Evolutionary conservation across 2,797 vertebrate species (phyloP), one percentile per base, ranked within the genome.

Genomic region (Phalloptychus januarius): DNA sequence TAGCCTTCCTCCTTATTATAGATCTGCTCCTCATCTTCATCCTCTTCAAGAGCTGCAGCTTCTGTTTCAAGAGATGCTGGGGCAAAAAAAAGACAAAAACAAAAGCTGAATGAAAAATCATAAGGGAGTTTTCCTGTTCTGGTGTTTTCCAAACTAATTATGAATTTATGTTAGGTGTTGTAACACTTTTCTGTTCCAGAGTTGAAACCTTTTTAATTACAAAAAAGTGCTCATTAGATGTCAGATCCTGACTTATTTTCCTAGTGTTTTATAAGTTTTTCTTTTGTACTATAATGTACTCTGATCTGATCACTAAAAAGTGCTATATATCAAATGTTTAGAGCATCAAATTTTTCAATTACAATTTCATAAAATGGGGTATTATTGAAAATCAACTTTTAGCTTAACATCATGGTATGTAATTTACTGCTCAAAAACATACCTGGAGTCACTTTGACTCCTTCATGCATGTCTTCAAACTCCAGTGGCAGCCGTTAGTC

Each of bases 1-100:
- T 94, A 4, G 90, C 73, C 1, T 95, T 97, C 81, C 72, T 97
- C 16, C 75, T 95, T 2, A 4, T 85, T 7, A 74, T 93, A 1
- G 56, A 73, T 46, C 67, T 93, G 18, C 0, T 94, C 8, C 28
- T 94, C 40, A 31, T 87, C 12, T 11, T 93, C 28, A 36, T 93
- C 70, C 75, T 92, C 38, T 36, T 91, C 23, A 91, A 89, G 86
- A 85, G 79, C 67, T 93, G 92, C 77, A 80, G 70, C 36, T 87
- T 92, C 65, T 92, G 90, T 36, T 45, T 92, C 18, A 15, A 74
- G 16, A 88, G 46, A 48, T 94, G 92, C 77, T 91, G 83, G 6
- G 50, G 86, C 5, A 87, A 2, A 61, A 33, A 61, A 18, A 16
- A 33, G 5, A 33, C 6, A 33, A 61, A 61, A 2, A 61, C 6